Evolutionary conservation across 2,888 invertebrate genomes (phyloP), one percentile per base, ranked within the genome.

Genomic region (Drosophila prostipennis): DNA sequence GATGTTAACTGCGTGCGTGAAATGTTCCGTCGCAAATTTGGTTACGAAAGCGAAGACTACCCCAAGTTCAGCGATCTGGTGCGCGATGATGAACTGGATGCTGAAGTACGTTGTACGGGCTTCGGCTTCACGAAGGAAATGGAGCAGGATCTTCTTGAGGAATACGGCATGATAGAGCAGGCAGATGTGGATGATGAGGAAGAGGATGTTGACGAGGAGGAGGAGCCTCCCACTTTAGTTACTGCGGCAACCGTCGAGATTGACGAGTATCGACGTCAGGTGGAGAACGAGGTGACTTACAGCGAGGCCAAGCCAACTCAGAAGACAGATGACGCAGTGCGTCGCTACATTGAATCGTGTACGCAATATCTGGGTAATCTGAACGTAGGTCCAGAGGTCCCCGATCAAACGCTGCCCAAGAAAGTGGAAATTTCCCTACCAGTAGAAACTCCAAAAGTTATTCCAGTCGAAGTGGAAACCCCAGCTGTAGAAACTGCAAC

Each of bases 1-100:
- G 99, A 99, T 93, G 99, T 99, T 0, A 95, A 94, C 56, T 99
- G 99, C 91, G 94, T 99, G 4, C 94, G 95, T 54, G 96, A 96
- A 76, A 98, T 98, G 93, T 99, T 99, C 92, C 96, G 95, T 85
- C 95, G 95, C 89, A 94, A 98, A 53, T 99, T 98, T 92, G 95
- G 93, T 0, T 99, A 95, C 92, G 98, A 98, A 92, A 97, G 98
- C 91, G 96, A 95, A 77, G 92, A 95, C 36, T 95, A 94, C 91
- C 98, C 98, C 2, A 94, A 93, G 80, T 97, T 97, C 90, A 91
- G 93, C 32, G 97, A 97, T 90, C 92, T 94, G 57, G 95, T 96
- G 89, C 93, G 97, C 16, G 96, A 96, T 77, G 96, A 96, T 90
- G 94, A 94, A 77, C 92, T 99, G 57, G 99, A 99, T 92, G 94